phyloP scores from a whole-genome alignment of 2,888 invertebrate genomes.

The Liposcelis brunnea region DNA sequence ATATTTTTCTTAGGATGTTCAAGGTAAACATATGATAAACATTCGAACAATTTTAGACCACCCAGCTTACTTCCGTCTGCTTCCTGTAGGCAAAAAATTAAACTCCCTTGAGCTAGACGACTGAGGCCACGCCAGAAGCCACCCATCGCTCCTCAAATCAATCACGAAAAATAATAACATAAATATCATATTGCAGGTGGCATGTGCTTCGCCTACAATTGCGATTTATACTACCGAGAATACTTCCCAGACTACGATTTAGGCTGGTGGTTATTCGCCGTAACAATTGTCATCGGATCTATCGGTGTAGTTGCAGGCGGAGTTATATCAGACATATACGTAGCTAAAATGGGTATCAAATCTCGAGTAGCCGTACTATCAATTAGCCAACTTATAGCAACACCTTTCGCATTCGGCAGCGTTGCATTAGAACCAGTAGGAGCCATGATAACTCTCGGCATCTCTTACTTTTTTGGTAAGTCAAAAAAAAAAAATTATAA shows the following conservation, averaged over 20 bases:
- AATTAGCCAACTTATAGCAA: constrained; percentile 65
- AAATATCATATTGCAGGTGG: constrained; percentile 39
- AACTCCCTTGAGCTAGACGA: too few species aligned
- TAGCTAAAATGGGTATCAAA: constrained; percentile 68
- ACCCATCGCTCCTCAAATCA: too few species aligned
- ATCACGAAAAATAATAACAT: too few species aligned
- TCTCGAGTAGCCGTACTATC: constrained; percentile 66
- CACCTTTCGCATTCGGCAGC: constrained; percentile 71
- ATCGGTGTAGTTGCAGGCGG: constrained; percentile 41
- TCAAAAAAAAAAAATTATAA: too few species aligned
- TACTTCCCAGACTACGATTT: constrained; percentile 81
- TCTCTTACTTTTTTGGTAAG: constrained; percentile 75
- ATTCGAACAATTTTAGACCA: too few species aligned
- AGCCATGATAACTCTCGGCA: constrained; percentile 75
- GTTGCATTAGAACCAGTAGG: constrained; percentile 64
- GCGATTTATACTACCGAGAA: constrained; percentile 70
- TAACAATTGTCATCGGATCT: constrained; percentile 70
- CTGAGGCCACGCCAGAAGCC: too few species aligned
- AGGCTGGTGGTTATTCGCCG: constrained; percentile 79
- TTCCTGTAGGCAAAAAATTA: too few species aligned
- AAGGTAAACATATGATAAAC: too few species aligned
- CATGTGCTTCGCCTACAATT: constrained; percentile 82
- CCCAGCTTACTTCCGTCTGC: too few species aligned
- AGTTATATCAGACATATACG: constrained; percentile 68
- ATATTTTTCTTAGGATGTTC: too few species aligned